A percentile compares a stretch with the other conserved stretches of the same genome.
phyloP scores from a whole-genome alignment of 2,113 vertebrate species.

The Emydocephalus ijimae region DNA sequence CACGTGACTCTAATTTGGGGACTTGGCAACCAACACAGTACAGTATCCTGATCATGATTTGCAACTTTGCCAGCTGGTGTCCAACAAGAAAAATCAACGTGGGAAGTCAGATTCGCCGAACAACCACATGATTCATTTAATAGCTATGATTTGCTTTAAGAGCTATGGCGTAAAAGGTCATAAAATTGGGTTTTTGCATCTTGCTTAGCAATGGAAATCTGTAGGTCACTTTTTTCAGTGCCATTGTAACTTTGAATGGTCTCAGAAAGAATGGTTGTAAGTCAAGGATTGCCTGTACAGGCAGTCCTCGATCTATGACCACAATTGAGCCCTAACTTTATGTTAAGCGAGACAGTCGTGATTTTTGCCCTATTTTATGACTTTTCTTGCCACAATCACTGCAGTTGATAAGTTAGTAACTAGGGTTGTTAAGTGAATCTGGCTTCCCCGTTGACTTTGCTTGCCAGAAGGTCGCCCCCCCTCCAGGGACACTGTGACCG shows the following conservation, averaged over 20 bases:
- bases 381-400: too few relatives aligned
- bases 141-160: neutral
- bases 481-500: too few relatives aligned
- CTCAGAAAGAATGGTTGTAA: neutral
- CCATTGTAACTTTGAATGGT: neutral
- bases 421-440: too few relatives aligned
- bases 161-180: neutral
- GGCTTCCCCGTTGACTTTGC: too few relatives aligned
- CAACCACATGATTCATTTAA: neutral
- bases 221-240: neutral
- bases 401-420: too few relatives aligned
- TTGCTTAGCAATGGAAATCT: neutral
- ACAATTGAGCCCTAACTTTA: neutral
- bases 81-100: neutral
- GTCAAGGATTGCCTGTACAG: neutral
- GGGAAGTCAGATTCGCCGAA: neutral
- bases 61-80: neutral
- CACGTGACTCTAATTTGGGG: neutral
- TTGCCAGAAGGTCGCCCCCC: too few relatives aligned
- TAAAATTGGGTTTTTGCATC: neutral
- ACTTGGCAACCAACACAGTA: neutral
- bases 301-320: neutral
- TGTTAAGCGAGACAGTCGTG: too few relatives aligned
- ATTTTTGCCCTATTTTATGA: too few relatives aligned
- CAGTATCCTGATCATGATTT: neutral